phyloP scores from a whole-genome alignment of 2,797 vertebrate species.

The Arrhamphus sclerolepis region DNA sequence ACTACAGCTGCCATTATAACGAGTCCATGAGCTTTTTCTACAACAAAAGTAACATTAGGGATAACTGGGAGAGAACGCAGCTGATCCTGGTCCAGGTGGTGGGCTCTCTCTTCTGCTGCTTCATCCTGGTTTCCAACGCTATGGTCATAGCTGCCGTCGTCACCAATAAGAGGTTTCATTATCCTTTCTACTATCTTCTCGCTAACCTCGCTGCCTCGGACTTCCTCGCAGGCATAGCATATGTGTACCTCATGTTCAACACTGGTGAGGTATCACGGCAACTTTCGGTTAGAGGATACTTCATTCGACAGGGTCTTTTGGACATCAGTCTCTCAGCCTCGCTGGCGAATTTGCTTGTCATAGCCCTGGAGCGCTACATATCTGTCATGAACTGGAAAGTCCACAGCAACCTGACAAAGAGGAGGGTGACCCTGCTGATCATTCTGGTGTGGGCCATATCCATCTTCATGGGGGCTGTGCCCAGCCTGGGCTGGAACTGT shows the following conservation, averaged over 20 bases:
- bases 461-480: slow-evolving; percentile 93
- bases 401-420: slow-evolving; percentile 94
- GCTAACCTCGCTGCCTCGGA: slow-evolving; percentile 95
- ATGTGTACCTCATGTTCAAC: slow-evolving; percentile 97
- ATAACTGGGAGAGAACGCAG: slow-evolving; percentile 81
- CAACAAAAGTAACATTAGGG: slow-evolving; percentile 79
- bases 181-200: slow-evolving; percentile 95
- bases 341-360: slow-evolving; percentile 90
- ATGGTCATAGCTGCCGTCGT: slow-evolving; percentile 93
- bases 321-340: slow-evolving; percentile 95
- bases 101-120: slow-evolving; percentile 91
- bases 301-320: slow-evolving; percentile 93
- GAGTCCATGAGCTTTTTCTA: slow-evolving; percentile 93
- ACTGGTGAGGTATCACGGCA: slow-evolving; percentile 86
- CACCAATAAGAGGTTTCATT: slow-evolving; percentile 94
- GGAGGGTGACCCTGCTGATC: slow-evolving; percentile 93
- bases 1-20: slow-evolving; percentile 85
- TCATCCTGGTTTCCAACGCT: slow-evolving; percentile 93
- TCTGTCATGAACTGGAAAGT: slow-evolving; percentile 93
- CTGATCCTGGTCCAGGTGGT: slow-evolving; percentile 87
- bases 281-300: slow-evolving; percentile 89
- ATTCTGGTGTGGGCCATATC: slow-evolving; percentile 90
- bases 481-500: slow-evolving; percentile 97
- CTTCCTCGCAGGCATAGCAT: slow-evolving; percentile 95
- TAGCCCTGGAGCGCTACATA: slow-evolving; percentile 95